A percentile compares a stretch with the other conserved stretches of the same genome.
Evolutionary conservation across 2,113 vertebrate genomes (phyloP).

Genomic region (Coryphaenoides rupestris): DNA sequence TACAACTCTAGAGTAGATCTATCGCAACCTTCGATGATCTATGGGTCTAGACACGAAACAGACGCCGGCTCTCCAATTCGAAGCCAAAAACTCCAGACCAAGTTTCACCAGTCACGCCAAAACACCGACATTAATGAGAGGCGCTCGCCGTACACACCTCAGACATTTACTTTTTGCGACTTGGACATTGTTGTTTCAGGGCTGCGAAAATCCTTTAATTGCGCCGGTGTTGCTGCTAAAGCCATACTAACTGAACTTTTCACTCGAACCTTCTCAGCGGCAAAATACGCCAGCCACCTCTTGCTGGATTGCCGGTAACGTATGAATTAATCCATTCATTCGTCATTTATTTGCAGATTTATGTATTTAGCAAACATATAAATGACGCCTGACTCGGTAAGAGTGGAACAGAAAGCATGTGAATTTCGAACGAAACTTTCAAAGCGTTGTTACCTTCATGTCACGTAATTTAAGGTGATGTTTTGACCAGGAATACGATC

Average conservation of each 20-base stretch:
- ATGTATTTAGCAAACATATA: no score
- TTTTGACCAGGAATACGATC: slow-evolving; percentile 49
- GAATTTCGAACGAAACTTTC: no score
- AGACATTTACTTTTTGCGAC: slow-evolving; percentile 37
- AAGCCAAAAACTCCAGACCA: slow-evolving; percentile 29
- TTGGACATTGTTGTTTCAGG: slow-evolving; percentile 29
- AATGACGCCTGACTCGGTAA: no score
- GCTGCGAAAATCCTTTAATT: not conserved
- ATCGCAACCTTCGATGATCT: slow-evolving; percentile 43
- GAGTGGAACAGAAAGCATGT: not conserved
- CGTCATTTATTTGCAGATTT: no score
- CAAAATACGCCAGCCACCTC: no score
- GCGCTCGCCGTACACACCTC: slow-evolving; percentile 35
- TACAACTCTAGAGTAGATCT: slow-evolving; percentile 21
- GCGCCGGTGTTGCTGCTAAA: slow-evolving; percentile 12
- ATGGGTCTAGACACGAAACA: slow-evolving; percentile 26
- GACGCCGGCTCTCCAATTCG: slow-evolving; percentile 6
- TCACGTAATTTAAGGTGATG: slow-evolving; percentile 42
- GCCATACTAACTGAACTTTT: slow-evolving; percentile 11
- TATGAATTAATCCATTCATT: no score
- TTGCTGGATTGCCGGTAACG: no score
- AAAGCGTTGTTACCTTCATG: slow-evolving; percentile 1
- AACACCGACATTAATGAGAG: slow-evolving; percentile 40
- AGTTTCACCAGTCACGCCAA: slow-evolving; percentile 43
- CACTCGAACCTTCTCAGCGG: no score